phyloP scores from a whole-genome alignment of 2,888 invertebrate genomes.

The Schizotus pectinicornis region DNA sequence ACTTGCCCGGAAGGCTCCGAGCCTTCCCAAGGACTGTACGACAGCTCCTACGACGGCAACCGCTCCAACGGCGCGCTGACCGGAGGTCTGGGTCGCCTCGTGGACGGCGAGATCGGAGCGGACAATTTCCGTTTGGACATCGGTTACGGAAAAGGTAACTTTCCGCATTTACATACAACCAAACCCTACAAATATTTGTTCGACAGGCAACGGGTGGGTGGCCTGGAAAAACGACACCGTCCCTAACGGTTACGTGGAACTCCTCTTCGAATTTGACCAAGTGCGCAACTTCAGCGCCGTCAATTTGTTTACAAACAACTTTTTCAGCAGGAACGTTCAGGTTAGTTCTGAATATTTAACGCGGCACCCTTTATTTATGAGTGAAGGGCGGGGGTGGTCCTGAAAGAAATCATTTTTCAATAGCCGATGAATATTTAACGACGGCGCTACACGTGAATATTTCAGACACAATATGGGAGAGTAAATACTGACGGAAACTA shows the following conservation, averaged over 20 bases:
- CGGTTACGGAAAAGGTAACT: constrained; percentile 65
- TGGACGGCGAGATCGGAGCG: constrained; percentile 69
- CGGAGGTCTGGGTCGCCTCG: constrained; percentile 72
- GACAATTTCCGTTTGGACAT: constrained; percentile 68
- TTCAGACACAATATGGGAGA: neutral
- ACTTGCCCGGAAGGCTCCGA: constrained; percentile 62
- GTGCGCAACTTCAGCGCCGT: constrained; percentile 72
- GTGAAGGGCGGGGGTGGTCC: neutral
- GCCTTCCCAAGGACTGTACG: constrained; percentile 61
- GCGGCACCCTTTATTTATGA: neutral
- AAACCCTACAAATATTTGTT: constrained; percentile 12
- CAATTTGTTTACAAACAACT: constrained; percentile 74
- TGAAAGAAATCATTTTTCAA: constrained; percentile 6
- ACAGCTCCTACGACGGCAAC: constrained; percentile 72
- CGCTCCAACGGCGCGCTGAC: constrained; percentile 57
- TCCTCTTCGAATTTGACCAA: constrained; percentile 74
- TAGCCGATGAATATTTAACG: constrained; percentile 1
- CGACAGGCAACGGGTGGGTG: constrained; percentile 73
- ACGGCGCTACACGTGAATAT: constrained; percentile 1
- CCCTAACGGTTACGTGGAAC: constrained; percentile 64
- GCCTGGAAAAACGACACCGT: constrained; percentile 72
- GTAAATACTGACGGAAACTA: constrained; percentile 6
- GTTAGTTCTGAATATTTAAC: constrained; percentile 51
- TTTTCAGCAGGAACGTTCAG: constrained; percentile 71
- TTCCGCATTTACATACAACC: constrained; percentile 2